Evolutionary conservation across 2,797 vertebrate genomes (phyloP).

Genomic region (Macropodus opercularis): DNA sequence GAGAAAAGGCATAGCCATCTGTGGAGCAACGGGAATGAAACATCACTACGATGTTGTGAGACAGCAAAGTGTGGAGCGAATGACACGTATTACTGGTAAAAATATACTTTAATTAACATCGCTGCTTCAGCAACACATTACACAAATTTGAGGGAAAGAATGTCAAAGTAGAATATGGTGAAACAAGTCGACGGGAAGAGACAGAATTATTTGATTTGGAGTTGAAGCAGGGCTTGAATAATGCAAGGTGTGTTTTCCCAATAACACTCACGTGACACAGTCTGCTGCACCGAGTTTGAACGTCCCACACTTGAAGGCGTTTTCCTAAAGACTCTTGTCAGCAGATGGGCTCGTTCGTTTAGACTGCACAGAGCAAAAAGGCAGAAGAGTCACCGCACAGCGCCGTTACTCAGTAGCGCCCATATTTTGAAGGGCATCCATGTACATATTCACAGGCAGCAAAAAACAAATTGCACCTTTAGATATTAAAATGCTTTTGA

Average conservation of each 20-base stretch:
- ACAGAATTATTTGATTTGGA: too few species aligned
- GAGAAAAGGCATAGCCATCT: conserved; percentile 99
- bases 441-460: not conserved
- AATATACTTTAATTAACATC: not conserved
- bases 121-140: too few species aligned
- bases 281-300: conserved; percentile 94
- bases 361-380: conserved; percentile 79
- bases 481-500: not conserved
- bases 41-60: not conserved
- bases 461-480: conserved; percentile 6
- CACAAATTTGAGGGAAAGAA: too few species aligned
- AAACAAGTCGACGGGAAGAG: too few species aligned
- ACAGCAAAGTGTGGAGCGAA: not conserved
- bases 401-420: not conserved
- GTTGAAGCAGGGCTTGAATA: not conserved
- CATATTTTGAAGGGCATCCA: not conserved
- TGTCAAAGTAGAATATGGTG: too few species aligned
- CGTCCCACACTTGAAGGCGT: conserved; percentile 93
- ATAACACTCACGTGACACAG: conserved; percentile 91
- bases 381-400: conserved; percentile 37
- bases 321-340: conserved; percentile 97
- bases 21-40: conserved; percentile 54
- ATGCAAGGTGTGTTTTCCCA: not conserved
- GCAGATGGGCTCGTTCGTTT: conserved; percentile 97
- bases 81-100: not conserved